Evolutionary conservation across 2,113 vertebrate genomes (phyloP), one percentile per base, ranked within the genome.

Genomic region (Zeus faber): DNA sequence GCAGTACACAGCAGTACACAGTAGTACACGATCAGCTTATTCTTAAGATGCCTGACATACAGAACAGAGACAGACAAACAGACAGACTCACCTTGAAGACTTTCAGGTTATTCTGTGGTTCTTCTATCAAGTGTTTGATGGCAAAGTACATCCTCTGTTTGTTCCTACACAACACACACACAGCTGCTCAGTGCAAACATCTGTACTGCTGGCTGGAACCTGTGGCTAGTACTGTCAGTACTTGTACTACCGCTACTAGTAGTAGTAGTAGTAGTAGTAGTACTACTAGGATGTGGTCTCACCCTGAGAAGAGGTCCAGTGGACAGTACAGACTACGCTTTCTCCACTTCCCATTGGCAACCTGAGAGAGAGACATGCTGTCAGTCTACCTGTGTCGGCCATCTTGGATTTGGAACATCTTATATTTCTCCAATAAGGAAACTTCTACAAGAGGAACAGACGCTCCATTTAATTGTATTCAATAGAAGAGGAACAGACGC

Each of bases 291-390:
- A 23, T 6, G 13, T 10, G 4, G 25, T 62, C 93, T 92, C 74
- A 99, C 97, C 97, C 97, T 75, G 97, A 99, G 91, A 97, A 99
- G 74, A 99, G 92, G 81, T 99, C 97, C 1, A 99, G 82, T 0
- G 96, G 97, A 70, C 97, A 99, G 43, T 99, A 99, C 82, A 91
- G 91, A 71, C 95, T 99, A 37, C 90, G 89, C 65, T 90, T 90
- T 79, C 95, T 98, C 95, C 97, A 99, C 66, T 95, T 98, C 48
- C 95, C 97, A 0, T 91, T 97, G 13, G 94, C 91, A 62, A 98
- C 89, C 97, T 99, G 49, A 44, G 65, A 80, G 64, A 81, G 62
- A 2, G 14, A 48, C 46, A 26, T 5, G 23, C 10, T 44, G 17
- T 21, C n/a, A 21, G 40, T 33, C 13, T n/a, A n/a, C n/a, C n/a